Evolutionary conservation across 35 echinoderm and acorn worm genomes (phyloP).

Genomic region (Amphiura filiformis): DNA sequence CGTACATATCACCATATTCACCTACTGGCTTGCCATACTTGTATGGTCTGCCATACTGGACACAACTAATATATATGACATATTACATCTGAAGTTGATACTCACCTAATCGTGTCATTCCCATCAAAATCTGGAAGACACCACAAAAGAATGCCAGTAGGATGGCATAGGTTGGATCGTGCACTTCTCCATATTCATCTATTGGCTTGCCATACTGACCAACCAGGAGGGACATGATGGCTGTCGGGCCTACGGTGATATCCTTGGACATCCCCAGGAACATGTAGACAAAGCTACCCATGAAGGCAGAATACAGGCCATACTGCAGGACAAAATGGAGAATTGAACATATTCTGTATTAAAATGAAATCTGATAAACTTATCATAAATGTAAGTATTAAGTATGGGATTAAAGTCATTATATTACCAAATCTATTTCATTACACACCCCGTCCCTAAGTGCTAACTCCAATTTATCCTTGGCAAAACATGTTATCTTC

Average conservation of each 20-base stretch:
- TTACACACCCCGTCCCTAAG: too few relatives aligned
- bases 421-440: too few relatives aligned
- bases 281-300: slow-evolving; percentile 84
- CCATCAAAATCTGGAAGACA: slow-evolving; percentile 70
- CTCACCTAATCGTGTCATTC: slow-evolving; percentile 79
- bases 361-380: too few relatives aligned
- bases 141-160: slow-evolving; percentile 86
- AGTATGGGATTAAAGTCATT: too few relatives aligned
- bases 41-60: too few relatives aligned
- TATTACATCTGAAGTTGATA: too few relatives aligned
- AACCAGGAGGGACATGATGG: slow-evolving; percentile 90
- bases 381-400: too few relatives aligned
- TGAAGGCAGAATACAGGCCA: slow-evolving; percentile 84
- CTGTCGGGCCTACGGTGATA: slow-evolving; percentile 80
- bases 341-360: too few relatives aligned
- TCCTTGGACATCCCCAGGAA: slow-evolving; percentile 89
- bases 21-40: slow-evolving; percentile 58
- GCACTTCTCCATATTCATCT: slow-evolving; percentile 21
- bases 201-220: slow-evolving; percentile 52
- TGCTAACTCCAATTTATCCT: too few relatives aligned
- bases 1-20: slow-evolving; percentile 69
- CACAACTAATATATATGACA: too few relatives aligned
- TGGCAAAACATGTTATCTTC: too few relatives aligned
- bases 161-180: slow-evolving; percentile 88
- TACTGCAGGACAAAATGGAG: slow-evolving; percentile 62